Conservation (phyloP, 2,797 vertebrate species). For the Arrhamphus sclerolepis region DNA sequence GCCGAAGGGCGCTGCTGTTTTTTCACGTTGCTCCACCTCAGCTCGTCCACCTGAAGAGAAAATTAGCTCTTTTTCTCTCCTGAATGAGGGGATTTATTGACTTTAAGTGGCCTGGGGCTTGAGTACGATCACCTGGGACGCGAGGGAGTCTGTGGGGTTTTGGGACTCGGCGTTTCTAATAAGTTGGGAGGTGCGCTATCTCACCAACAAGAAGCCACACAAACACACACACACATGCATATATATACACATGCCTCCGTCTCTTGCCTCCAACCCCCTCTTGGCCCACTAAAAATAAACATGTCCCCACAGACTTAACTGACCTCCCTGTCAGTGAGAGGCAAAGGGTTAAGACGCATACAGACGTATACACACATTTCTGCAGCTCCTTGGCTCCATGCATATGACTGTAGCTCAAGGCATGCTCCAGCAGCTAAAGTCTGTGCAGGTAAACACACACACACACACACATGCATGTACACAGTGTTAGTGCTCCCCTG, state of each 20-base stretch:
- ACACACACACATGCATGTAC: constrained; percentile 48
- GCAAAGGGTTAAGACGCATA: constrained; percentile 75
- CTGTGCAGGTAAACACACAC: constrained; percentile 72
- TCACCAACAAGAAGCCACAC: constrained; percentile 67
- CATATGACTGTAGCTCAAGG: constrained; percentile 59
- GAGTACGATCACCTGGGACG: constrained; percentile 70
- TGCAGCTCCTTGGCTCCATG: constrained; percentile 66
- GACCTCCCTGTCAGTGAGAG: constrained; percentile 79
- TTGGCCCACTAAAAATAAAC: constrained; percentile 80
- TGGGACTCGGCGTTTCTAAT: constrained; percentile 71
- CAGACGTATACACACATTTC: constrained; percentile 65
- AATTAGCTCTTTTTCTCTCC: constrained; percentile 66
- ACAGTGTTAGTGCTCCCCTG: constrained; percentile 66
- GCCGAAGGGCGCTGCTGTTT: constrained; percentile 64
- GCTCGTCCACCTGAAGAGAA: constrained; percentile 74
- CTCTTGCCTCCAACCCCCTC: constrained; percentile 62
- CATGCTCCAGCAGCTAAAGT: constrained; percentile 67
- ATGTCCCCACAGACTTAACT: constrained; percentile 77
- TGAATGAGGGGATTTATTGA: constrained; percentile 78
- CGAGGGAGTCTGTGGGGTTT: constrained; percentile 64
- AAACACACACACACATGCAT: constrained; percentile 51
- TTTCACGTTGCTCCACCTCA: constrained; percentile 60
- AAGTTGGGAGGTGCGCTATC: constrained; percentile 76
- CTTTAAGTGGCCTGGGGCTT: constrained; percentile 70
- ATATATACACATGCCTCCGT: constrained; percentile 51